phyloP scores from a whole-genome alignment of 2,888 invertebrate species.

The Adineta ricciae region DNA sequence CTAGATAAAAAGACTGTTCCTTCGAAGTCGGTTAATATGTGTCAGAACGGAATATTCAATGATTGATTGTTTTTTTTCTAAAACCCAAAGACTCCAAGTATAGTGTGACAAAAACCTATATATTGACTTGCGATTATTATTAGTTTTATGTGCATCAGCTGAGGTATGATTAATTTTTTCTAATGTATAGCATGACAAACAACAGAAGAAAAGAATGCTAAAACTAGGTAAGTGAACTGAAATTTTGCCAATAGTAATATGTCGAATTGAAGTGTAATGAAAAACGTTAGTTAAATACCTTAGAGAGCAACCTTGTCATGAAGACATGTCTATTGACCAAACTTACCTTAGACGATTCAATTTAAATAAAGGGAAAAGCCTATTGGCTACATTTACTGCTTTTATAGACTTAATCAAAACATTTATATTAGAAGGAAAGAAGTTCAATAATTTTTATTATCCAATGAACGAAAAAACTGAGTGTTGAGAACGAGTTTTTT shows the following conservation, averaged over 20 bases:
- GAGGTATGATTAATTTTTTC: neutral
- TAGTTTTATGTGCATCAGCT: neutral
- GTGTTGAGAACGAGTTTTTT: too few relatives aligned
- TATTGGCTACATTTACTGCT: too few relatives aligned
- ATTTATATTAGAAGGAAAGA: too few relatives aligned
- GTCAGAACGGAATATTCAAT: neutral
- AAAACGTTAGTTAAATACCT: neutral
- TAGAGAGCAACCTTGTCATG: neutral
- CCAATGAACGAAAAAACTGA: too few relatives aligned
- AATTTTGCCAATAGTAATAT: neutral
- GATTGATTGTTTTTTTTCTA: neutral
- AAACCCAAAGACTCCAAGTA: neutral
- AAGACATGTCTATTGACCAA: neutral
- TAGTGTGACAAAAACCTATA: neutral
- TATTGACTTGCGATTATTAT: neutral
- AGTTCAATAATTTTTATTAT: too few relatives aligned
- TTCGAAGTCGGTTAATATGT: neutral
- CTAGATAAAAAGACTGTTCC: neutral
- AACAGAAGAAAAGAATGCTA: neutral
- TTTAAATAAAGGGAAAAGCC: too few relatives aligned
- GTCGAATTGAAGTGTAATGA: neutral
- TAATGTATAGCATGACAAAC: neutral
- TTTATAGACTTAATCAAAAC: too few relatives aligned
- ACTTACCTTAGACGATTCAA: neutral
- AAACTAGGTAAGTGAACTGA: neutral